These are phyloP conservation scores for Alviniconcha marisindica DNA, from an alignment of 1,140 invertebrate species.

Conservation along the genomic window DNA sequence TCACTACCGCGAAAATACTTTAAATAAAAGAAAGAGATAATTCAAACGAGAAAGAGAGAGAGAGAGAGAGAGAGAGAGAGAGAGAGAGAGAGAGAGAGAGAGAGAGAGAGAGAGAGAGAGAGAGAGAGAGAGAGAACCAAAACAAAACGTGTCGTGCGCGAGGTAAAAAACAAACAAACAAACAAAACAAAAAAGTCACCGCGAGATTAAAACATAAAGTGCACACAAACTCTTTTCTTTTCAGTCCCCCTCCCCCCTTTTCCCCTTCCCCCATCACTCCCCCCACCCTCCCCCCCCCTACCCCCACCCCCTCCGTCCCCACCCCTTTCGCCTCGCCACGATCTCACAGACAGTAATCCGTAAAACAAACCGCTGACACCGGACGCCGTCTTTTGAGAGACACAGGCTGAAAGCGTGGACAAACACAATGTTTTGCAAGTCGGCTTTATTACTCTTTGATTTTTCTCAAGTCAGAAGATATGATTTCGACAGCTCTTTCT, in stretches of 20 bases:
- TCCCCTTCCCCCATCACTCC: neutral
- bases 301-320: neutral
- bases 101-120: neutral
- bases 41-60: neutral
- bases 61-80: neutral
- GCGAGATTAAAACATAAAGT: too few species aligned
- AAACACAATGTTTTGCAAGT: too few species aligned
- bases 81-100: neutral
- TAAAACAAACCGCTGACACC: too few species aligned
- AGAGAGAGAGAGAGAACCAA: neutral
- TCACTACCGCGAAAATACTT: too few species aligned
- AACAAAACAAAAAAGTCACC: neutral
- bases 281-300: neutral
- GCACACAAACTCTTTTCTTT: neutral
- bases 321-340: neutral
- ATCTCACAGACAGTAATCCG: too few species aligned
- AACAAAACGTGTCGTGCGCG: too few species aligned
- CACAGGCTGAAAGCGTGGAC: too few species aligned
- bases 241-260: neutral
- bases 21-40: too few species aligned
- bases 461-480: too few species aligned
- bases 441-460: too few species aligned
- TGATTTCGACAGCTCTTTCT: too few species aligned
- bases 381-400: too few species aligned
- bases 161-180: neutral